phyloP scores from a whole-genome alignment of 2,888 invertebrate species.

The Blastobasis lacticolella region DNA sequence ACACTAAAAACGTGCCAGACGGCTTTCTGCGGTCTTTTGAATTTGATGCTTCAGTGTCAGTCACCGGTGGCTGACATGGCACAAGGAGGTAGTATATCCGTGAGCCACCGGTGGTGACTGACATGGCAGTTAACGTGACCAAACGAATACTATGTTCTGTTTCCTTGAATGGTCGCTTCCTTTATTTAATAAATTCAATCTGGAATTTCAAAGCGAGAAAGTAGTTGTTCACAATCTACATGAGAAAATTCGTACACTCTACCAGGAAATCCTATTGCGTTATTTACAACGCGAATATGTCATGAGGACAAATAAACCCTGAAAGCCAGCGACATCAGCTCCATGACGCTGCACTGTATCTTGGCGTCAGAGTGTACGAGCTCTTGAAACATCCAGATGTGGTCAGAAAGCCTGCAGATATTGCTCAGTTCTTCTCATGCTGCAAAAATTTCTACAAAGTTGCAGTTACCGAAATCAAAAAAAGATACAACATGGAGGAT shows the following conservation, averaged over 20 bases:
- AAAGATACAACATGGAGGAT: slow-evolving; percentile 6
- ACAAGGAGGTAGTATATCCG: no score
- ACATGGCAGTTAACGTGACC: no score
- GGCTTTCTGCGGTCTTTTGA: no score
- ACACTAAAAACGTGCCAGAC: no score
- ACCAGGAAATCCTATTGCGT: slow-evolving; percentile 7
- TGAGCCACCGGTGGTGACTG: no score
- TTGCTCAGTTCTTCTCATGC: slow-evolving; percentile 1
- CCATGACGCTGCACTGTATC: slow-evolving; percentile 9
- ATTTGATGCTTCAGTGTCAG: no score
- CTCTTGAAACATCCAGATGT: slow-evolving; percentile 13
- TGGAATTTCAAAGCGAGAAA: slow-evolving; percentile 4
- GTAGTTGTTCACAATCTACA: slow-evolving; percentile 10
- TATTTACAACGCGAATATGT: slow-evolving; percentile 2
- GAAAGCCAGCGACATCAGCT: slow-evolving; percentile 2
- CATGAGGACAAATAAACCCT: slow-evolving; percentile 4
- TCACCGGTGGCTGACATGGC: no score
- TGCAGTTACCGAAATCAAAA: slow-evolving; percentile 1
- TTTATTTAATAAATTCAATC: slow-evolving; percentile 11
- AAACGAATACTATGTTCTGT: no score
- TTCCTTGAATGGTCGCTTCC: slow-evolving; percentile 3
- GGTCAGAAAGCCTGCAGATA: slow-evolving; percentile 1
- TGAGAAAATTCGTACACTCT: slow-evolving; percentile 10
- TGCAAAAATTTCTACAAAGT: slow-evolving; percentile 1
- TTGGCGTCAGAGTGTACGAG: slow-evolving; percentile 10